Evolutionary conservation across 2,797 vertebrate species (phyloP).

Genomic region (Garrulus glandarius): DNA sequence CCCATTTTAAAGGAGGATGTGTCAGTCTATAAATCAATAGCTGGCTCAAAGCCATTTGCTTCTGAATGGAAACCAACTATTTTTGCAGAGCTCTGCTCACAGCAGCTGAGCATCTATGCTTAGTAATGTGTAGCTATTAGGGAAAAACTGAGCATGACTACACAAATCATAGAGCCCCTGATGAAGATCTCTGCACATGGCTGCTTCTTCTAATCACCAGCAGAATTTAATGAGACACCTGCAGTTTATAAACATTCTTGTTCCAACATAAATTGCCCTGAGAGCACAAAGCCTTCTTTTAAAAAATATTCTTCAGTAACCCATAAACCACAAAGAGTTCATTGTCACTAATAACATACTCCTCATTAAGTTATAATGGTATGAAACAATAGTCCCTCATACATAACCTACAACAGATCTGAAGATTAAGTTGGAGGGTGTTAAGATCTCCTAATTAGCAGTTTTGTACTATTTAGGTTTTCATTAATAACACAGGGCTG

Average conservation of each 20-base stretch:
- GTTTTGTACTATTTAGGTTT: neutral
- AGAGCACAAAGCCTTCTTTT: constrained; percentile 5
- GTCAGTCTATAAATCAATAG: constrained; percentile 5
- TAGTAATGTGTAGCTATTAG: constrained; percentile 21
- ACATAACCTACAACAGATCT: neutral
- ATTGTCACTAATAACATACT: neutral
- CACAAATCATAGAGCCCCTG: constrained; percentile 17
- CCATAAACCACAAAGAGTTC: constrained; percentile 2
- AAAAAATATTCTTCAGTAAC: constrained; percentile 19
- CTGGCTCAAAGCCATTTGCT: neutral
- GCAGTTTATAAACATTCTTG: constrained; percentile 27
- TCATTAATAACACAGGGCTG: neutral
- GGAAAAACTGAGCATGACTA: constrained; percentile 13
- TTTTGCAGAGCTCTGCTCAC: constrained; percentile 7
- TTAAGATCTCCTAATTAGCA: constrained; percentile 3
- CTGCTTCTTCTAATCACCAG: constrained; percentile 53
- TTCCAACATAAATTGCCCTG: neutral
- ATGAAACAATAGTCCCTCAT: neutral
- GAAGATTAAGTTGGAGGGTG: neutral
- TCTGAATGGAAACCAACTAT: neutral
- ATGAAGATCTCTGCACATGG: constrained; percentile 50
- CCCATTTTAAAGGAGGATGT: neutral
- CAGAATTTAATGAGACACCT: constrained; percentile 66
- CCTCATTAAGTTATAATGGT: constrained; percentile 30
- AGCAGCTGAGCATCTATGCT: constrained; percentile 13